Evolutionary conservation across 2,888 invertebrate genomes (phyloP).

Genomic region (Aleiodes alternator): DNA sequence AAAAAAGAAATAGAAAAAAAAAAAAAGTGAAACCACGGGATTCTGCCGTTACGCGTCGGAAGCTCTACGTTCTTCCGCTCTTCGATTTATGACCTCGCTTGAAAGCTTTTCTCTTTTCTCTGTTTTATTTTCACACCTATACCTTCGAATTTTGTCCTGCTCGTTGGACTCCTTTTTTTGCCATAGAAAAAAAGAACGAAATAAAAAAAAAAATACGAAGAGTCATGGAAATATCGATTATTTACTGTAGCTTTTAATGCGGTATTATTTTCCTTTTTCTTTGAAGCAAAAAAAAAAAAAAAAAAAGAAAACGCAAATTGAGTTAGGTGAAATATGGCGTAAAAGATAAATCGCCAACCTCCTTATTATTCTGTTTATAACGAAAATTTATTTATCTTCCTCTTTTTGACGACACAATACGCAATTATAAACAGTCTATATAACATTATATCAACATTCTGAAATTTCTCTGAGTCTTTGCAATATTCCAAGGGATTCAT

Average conservation of each 20-base stretch:
- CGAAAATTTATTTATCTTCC: too few species aligned
- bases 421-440: too few species aligned
- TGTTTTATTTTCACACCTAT: constrained; percentile 25
- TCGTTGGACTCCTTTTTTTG: constrained; percentile 3
- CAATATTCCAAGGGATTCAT: constrained; percentile 1
- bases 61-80: constrained; percentile 50
- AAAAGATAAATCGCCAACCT: too few species aligned
- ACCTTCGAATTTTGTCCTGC: constrained; percentile 1
- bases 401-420: too few species aligned
- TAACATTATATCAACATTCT: too few species aligned
- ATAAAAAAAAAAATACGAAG: constrained; percentile 23
- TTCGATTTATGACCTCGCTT: constrained; percentile 59
- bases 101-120: constrained; percentile 45
- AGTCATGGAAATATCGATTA: too few species aligned
- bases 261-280: too few species aligned
- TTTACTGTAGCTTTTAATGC: too few species aligned
- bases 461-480: background rate
- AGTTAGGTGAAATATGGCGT: too few species aligned
- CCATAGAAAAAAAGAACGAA: background rate
- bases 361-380: too few species aligned
- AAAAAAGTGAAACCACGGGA: constrained; percentile 42
- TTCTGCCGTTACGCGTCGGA: constrained; percentile 41
- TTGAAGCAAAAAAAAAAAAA: too few species aligned
- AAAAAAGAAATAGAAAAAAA: constrained; percentile 3
- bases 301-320: too few species aligned